phyloP scores from a whole-genome alignment of 2,888 invertebrate species.

The Drosophila heteroneura region DNA sequence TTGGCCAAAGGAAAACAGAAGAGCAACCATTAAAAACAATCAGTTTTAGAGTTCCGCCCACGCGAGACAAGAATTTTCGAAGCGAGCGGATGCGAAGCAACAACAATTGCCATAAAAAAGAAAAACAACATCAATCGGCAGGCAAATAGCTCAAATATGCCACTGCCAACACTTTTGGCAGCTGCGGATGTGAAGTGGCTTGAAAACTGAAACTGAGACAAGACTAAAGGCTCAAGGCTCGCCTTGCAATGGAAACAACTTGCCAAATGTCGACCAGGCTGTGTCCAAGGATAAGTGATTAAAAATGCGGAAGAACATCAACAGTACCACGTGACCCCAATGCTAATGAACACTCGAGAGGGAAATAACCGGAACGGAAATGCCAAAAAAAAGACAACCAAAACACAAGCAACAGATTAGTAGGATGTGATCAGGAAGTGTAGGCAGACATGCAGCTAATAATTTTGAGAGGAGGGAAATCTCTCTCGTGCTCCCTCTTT shows the following conservation, averaged over 20 bases:
- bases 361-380: conserved; percentile 68
- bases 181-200: conserved; percentile 57
- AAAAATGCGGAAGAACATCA: conserved; percentile 36
- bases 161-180: conserved; percentile 34
- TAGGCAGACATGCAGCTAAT: conserved; percentile 25
- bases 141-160: conserved; percentile 30
- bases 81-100: conserved; percentile 40
- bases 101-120: conserved; percentile 57
- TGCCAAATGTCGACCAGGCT: conserved; percentile 54
- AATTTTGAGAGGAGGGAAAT: conserved; percentile 4
- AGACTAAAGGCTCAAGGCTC: conserved; percentile 28
- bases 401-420: conserved; percentile 34
- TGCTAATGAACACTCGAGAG: conserved; percentile 54
- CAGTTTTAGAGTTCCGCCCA: conserved; percentile 71
- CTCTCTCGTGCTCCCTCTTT: not conserved
- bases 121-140: conserved; percentile 33
- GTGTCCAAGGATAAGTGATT: conserved; percentile 55
- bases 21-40: conserved; percentile 54
- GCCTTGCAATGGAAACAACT: conserved; percentile 54
- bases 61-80: conserved; percentile 34
- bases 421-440: conserved; percentile 46
- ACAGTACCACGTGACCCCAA: conserved; percentile 37
- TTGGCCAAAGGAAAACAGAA: conserved; percentile 50
- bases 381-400: conserved; percentile 60
- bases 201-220: conserved; percentile 34